Conservation (phyloP, 2,888 invertebrate genomes). For the Volucella inflata region DNA sequence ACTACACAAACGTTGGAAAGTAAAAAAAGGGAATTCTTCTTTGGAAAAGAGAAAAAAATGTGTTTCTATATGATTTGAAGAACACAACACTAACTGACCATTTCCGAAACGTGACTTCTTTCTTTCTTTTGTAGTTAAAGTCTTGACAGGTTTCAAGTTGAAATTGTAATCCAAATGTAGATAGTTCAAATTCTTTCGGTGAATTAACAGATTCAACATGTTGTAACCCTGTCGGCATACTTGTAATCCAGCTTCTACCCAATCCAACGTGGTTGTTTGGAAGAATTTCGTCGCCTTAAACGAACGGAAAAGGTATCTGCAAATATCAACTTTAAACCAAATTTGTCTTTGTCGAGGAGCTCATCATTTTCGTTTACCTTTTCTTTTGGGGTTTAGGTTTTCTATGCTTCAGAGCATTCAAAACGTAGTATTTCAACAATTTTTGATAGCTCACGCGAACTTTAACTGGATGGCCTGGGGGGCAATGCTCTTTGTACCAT, state of each 20-base stretch:
- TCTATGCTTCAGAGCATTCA: constrained; percentile 98
- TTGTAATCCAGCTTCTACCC: constrained; percentile 99
- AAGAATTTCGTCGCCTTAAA: constrained; percentile 99
- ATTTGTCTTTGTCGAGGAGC: constrained; percentile 14
- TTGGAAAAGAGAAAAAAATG: neutral
- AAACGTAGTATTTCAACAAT: constrained; percentile 97
- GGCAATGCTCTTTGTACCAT: constrained; percentile 98
- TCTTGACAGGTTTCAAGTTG: constrained; percentile 99
- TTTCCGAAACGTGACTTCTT: constrained; percentile 99
- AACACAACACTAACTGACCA: constrained; percentile 85
- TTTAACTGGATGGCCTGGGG: constrained; percentile 98
- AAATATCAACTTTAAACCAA: constrained; percentile 44
- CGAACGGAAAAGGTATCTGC: constrained; percentile 96
- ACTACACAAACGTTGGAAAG: constrained; percentile 40
- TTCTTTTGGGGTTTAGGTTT: constrained; percentile 99
- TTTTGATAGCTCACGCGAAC: constrained; percentile 99
- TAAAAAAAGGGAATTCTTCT: neutral
- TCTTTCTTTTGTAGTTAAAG: constrained; percentile 99
- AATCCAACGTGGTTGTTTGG: constrained; percentile 99
- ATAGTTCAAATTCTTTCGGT: constrained; percentile 99
- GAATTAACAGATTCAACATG: constrained; percentile 99
- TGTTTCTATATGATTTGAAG: neutral
- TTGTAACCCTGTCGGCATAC: constrained; percentile 99
- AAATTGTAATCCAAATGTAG: constrained; percentile 99
- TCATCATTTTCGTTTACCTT: constrained; percentile 85